Evolutionary conservation across 2,113 vertebrate genomes (phyloP), one percentile per base, ranked within the genome.

Genomic region (Cyanistes caeruleus): DNA sequence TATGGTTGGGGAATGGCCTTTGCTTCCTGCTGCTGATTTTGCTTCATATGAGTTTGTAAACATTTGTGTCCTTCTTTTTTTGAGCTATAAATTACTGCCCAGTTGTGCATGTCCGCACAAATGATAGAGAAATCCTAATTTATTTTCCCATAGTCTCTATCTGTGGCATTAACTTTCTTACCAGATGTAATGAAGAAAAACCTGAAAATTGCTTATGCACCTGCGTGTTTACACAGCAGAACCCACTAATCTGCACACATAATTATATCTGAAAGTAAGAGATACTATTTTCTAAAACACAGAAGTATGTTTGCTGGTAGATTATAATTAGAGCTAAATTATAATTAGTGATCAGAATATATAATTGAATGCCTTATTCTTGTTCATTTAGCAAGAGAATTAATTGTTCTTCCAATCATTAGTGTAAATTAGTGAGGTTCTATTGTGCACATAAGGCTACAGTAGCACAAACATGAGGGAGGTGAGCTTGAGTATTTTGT

Each of bases 361-460:
- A 91, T 96, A 91, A 97, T 92, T 90, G 73, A 95, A 93, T 96
- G 96, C 89, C 94, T 95, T 97, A 96, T 94, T 95, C 95, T 90
- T 96, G 79, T 92, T 93, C 48, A 79, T 55, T 90, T 89, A 93
- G 62, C 63, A 76, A 90, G 91, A 93, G 76, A 92, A 83, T 92
- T 78, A 53, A 94, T 75, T 93, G 94, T 96, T 96, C 96, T 96
- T 96, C 90, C 95, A 84, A 69, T 96, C 69, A 65, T 84, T 84
- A 76, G 80, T 96, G 95, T 94, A 86, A 94, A 95, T 97, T 94
- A 94, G 93, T 92, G 88, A 84, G 90, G 88, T 97, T 94, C 94
- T 95, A 12, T 94, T 94, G 87, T 95, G 72, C 77, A 73, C 81
- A 86, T 72, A 55, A 90, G 79, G 77, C 90, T 87, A 94, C 83